Base-by-base conservation (phyloP, 1,140 invertebrate genomes). In the Drosophila takahashii region DNA sequence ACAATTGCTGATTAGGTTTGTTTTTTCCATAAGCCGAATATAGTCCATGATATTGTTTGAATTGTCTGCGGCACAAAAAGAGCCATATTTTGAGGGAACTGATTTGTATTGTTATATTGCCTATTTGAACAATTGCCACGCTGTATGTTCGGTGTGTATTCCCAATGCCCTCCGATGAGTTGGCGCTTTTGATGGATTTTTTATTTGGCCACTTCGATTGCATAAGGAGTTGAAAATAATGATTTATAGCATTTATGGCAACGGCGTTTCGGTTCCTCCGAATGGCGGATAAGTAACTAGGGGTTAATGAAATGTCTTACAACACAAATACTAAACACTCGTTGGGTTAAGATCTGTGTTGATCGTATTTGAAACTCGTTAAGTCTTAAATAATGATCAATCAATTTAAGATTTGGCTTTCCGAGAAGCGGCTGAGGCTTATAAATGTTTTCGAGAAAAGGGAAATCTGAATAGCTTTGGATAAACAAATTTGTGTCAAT, bases 71-170 rank as follows among this genome's bases (percentile, higher is more conserved):
- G 29, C 52, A 79, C 34, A 67, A 69, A 69, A 61, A 59, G 50
- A 32, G 29, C 60, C 62, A 34, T 67, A 79, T 70, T 83, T 81
- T 71, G 65, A 62, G 66, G 66, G 61, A 86, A 87, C 75, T 81
- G 81, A 87, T 86, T 87, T 79, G 81, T 80, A 86, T 86, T 86
- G 81, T 86, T 86, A 67, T 75, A 67, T 75, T 69, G 69, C 52
- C 57, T 57, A 66, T 69, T 61, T 64, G 78, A 81, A 87, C 83
- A 86, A 86, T 86, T 87, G 83, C 27, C 39, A 65, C 16, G 42
- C 62, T 36, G 16, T 22, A 22, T 22, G 58, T 29, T 45, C 65
- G 32, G 34, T 44, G 34, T 44, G 66, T 69, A 70, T 54, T 34
- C 50, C 50, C 26, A 70, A 86, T 72, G 69, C 74, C 22, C 71